A percentile compares a stretch with the other conserved stretches of the same genome.
Evolutionary conservation across 2,113 vertebrate species (phyloP).

Genomic region (Coregonus clupeaformis): DNA sequence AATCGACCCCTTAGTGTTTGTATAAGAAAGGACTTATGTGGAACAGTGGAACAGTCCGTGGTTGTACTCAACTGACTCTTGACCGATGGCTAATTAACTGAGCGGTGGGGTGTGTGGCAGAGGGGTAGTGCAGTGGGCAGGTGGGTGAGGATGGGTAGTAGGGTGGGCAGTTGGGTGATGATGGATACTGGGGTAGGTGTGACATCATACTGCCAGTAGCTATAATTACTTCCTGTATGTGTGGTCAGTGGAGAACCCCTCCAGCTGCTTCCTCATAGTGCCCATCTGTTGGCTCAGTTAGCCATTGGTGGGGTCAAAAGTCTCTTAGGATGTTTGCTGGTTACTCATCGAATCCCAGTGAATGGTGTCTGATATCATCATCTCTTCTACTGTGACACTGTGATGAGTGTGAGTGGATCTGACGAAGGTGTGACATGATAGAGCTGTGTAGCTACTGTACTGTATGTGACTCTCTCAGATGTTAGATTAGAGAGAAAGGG

Average conservation of each 20-base stretch:
- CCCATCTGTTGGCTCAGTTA: conserved; percentile 53
- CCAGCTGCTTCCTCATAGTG: conserved; percentile 46
- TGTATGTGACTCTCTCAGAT: too few species aligned
- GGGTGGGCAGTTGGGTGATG: not conserved
- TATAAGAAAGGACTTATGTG: too few species aligned
- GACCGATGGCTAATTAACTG: too few species aligned
- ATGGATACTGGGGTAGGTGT: conserved; percentile 19
- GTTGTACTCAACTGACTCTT: too few species aligned
- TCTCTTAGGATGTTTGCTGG: conserved; percentile 16
- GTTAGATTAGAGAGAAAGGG: too few species aligned
- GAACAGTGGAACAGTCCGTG: too few species aligned
- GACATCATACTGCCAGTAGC: conserved; percentile 55
- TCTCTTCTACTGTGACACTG: not conserved
- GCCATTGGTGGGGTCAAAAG: conserved; percentile 36
- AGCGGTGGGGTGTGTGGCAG: not conserved
- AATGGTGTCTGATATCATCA: not conserved
- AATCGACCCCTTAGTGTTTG: too few species aligned
- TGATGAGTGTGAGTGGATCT: not conserved
- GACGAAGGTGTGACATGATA: not conserved
- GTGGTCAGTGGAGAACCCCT: conserved; percentile 44
- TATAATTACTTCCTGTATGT: conserved; percentile 52
- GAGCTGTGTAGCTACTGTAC: too few species aligned
- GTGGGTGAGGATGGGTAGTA: not conserved
- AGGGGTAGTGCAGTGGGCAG: not conserved
- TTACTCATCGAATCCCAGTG: not conserved